Evolutionary conservation across 1,140 invertebrate species (phyloP), one percentile per base, ranked within the genome.

Genomic region (Scaptodrosophila lebanonensis): DNA sequence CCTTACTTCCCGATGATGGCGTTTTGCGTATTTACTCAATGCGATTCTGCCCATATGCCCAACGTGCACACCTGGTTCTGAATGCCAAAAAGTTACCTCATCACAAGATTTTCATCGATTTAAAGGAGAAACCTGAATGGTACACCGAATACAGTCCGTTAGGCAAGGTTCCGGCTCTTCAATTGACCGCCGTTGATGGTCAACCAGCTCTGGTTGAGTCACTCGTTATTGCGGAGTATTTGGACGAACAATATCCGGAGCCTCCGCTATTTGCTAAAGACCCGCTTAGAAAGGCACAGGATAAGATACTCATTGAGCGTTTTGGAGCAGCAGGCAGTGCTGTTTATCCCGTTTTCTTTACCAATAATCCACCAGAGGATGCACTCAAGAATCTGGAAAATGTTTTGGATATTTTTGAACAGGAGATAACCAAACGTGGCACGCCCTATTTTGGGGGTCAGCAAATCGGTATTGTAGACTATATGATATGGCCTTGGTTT

Each of bases 401-500:
- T 36, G 91, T 89, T 2, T 79, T 95, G 16, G 90, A 91, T 68
- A 64, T 90, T 1, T 91, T 93, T 53, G 92, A 95, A 69, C 89
- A 88, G 44, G 93, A 94, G 79, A 67, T 95, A 3, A 51, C 13
- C 6, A 54, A 61, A 29, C 57, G 75, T 3, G 75, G 88, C 32
- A 92, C 90, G 2, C 88, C 87, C n/a, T 96, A 91, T 71, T 92
- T 94, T 71, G 89, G 89, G 59, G 93, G 94, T 32, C 71, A 86
- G 6, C 87, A 90, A 50, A 93, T 94, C 3, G 93, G 93, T n/a
- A 94, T 94, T 90, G 88, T 93, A n/a, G 95, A 96, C 84, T 93
- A 94, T 49, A 95, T 95, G 94, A 93, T 96, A 50, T 96, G 95
- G 95, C 95, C 95, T 1, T 96, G 93, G 93, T 93, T 93, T 66